Conservation (phyloP, 2,113 vertebrate genomes). For the Calidris pygmaea region DNA sequence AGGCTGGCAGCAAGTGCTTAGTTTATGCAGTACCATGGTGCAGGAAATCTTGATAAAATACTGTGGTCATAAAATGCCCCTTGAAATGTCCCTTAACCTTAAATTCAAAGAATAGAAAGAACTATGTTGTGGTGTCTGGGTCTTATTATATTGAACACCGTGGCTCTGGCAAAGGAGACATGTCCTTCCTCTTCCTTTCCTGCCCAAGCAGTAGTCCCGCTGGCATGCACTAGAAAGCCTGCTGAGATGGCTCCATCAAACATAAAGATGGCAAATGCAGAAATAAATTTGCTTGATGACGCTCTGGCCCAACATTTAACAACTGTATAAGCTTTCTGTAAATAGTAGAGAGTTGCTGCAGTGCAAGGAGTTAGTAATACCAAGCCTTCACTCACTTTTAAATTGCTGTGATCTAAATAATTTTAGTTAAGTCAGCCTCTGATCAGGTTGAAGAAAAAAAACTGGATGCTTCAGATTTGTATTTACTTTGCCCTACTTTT, state of each 20-base stretch:
- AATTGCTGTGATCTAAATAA: not conserved
- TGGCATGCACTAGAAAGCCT: not conserved
- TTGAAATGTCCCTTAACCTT: not conserved
- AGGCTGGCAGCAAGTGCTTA: not conserved
- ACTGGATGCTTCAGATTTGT: not conserved
- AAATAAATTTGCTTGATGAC: not conserved
- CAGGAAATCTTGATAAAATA: not conserved
- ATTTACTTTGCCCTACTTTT: not conserved
- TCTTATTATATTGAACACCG: not conserved
- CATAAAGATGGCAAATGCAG: not conserved
- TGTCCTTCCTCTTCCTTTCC: not conserved
- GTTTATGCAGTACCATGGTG: not conserved
- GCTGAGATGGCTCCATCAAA: not conserved
- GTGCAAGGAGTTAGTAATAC: not conserved
- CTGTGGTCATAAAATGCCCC: no score
- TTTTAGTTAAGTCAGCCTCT: not conserved
- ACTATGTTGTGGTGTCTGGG: accelerated
- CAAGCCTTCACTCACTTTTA: not conserved
- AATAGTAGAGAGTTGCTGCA: not conserved
- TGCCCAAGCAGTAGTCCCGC: not conserved
- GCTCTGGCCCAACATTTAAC: not conserved
- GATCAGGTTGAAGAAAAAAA: not conserved
- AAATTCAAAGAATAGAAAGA: not conserved
- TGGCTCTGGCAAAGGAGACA: not conserved
- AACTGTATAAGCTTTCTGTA: not conserved